Evolutionary conservation across 2,113 vertebrate genomes (phyloP), one percentile per base, ranked within the genome.

Genomic region (Hiodon alosoides): DNA sequence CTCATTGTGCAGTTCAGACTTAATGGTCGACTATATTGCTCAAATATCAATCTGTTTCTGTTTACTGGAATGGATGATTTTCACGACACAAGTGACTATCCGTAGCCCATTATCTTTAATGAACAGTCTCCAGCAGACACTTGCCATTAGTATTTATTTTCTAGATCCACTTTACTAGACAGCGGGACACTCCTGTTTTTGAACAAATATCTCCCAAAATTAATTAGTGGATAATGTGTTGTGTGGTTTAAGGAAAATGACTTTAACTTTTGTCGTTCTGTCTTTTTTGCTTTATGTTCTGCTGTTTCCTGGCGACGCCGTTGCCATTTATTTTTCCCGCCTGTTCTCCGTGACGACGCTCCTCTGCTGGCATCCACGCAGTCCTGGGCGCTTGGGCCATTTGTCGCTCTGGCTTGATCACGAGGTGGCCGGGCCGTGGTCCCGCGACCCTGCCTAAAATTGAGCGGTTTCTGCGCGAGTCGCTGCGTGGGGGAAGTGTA

Each of bases 61-160:
- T 82, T 85, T 83, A 81, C 78, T 77, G 80, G 78, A 83, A 85
- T 83, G 79, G 84, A 85, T 83, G 82, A 79, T 83, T 79, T 82
- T 83, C 72, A 31, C 71, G 79, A 77, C 54, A 70, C 69, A 68
- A 80, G 77, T 77, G 71, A 81, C 80, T 75, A 80, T 80, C 79
- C 80, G 74, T 77, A 62, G 72, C 64, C 79, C 84, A 80, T 83
- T 83, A 81, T 78, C 79, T 75, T 70, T 84, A 85, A 85, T 81
- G 84, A 83, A 80, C 74, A 81, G 75, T 75, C 79, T 77, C 79
- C 76, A 78, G 72, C 77, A 80, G 75, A 80, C 77, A 75, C 62
- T 75, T 75, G 57, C 75, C 75, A 73, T 72, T 69, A 31, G 68
- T 67, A 71, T 66, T 83, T 79, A 81, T 77, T 83, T 83, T 73